Base-by-base conservation (phyloP, 1,140 invertebrate genomes). In the Anadara kagoshimensis region DNA sequence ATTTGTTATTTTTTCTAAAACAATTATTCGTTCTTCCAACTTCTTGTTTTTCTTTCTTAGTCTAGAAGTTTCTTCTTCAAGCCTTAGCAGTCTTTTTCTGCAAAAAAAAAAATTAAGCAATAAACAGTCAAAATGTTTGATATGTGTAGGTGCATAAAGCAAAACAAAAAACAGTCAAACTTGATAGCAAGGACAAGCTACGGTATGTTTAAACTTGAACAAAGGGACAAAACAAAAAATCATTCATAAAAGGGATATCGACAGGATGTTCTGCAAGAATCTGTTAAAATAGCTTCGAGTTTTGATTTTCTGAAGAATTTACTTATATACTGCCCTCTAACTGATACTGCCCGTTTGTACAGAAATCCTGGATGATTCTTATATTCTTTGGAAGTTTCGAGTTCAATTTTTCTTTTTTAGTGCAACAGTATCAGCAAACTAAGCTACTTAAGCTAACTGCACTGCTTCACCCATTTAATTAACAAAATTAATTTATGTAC, bases 1-100 rank as follows among this genome's bases (percentile, higher is more conserved):
- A 18, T 56, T 56, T 51, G 47, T 51, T 56, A 56, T 56, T n/a
- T 56, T 56, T 56, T 56, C 53, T 56, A 56, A 56, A 56, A 56
- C 53, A 56, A 56, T 56, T 56, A 56, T 56, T 56, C 53, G 53
- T 56, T 56, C 53, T 56, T 56, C 53, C 53, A 56, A 56, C 53
- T 56, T 36, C 29, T 36, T 56, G 53, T 56, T 56, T 56, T 56
- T 20, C 53, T 56, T 56, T 56, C 53, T 56, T 56, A 56, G 53
- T 56, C 53, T 56, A 56, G 53, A 56, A 22, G 53, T 56, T 56
- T 56, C 53, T 36, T 36, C 29, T 56, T 56, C 53, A 56, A 56
- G 53, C 53, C 20, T 56, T 56, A 56, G 53, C 53, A 56, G 53
- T 56, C 53, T 56, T 56, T 56, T 56, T 56, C 53, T 56, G 53